phyloP scores from a whole-genome alignment of 2,888 invertebrate species.

The Mimas tiliae region DNA sequence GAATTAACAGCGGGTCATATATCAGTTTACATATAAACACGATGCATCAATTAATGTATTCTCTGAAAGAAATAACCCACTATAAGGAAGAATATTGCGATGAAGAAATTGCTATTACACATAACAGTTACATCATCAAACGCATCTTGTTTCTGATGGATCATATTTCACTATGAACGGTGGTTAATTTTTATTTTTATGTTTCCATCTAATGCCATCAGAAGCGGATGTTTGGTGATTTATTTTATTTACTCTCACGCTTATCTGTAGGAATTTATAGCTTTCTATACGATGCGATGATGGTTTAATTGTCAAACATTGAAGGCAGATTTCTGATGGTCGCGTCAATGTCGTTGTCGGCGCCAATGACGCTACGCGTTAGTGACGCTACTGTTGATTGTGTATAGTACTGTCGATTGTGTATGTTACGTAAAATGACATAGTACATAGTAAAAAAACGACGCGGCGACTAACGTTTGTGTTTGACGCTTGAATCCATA shows the following conservation, averaged over 20 bases:
- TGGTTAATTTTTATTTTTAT: slow-evolving; percentile 13
- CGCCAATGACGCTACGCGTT: too few relatives aligned
- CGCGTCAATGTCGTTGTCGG: too few relatives aligned
- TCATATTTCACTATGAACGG: slow-evolving; percentile 5
- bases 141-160: neutral
- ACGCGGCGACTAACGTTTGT: too few relatives aligned
- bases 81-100: neutral
- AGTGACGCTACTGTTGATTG: too few relatives aligned
- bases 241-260: slow-evolving; percentile 48
- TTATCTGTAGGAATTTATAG: slow-evolving; percentile 41
- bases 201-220: slow-evolving; percentile 33
- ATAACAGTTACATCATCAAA: neutral
- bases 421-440: too few relatives aligned
- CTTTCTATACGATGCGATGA: slow-evolving; percentile 26
- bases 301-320: slow-evolving; percentile 20
- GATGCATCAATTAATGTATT: neutral
- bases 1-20: neutral
- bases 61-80: neutral
- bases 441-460: too few relatives aligned
- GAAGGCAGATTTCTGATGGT: too few relatives aligned
- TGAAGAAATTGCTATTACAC: neutral
- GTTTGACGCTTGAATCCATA: too few relatives aligned
- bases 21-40: neutral
- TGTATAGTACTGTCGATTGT: too few relatives aligned
- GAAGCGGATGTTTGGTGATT: slow-evolving; percentile 58